Evolutionary conservation across 2,888 invertebrate species (phyloP).

Genomic region (Agriopis marginaria): DNA sequence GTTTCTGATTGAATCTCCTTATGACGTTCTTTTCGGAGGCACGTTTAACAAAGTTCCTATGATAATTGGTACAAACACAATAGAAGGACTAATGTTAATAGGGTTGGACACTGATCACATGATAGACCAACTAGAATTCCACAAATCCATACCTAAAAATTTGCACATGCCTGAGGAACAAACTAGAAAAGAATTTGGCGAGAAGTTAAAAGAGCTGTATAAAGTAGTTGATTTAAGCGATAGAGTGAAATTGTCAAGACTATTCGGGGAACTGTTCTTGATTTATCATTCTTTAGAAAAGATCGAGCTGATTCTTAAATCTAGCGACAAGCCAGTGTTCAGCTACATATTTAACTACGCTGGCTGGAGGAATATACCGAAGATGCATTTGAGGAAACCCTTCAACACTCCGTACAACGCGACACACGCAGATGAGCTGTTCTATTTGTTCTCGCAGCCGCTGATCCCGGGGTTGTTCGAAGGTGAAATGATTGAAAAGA

Average conservation of each 20-base stretch:
- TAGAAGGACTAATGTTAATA: conserved; percentile 70
- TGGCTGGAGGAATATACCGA: conserved; percentile 64
- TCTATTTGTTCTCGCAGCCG: conserved; percentile 70
- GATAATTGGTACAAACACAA: conserved; percentile 66
- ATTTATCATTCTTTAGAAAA: conserved; percentile 62
- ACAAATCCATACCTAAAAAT: conserved; percentile 69
- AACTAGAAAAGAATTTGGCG: conserved; percentile 53
- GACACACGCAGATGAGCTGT: conserved; percentile 72
- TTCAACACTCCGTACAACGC: conserved; percentile 58
- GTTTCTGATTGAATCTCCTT: conserved; percentile 68
- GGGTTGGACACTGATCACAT: conserved; percentile 64
- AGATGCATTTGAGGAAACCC: conserved; percentile 49
- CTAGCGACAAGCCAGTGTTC: conserved; percentile 61
- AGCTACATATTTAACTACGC: conserved; percentile 67
- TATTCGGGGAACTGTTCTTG: conserved; percentile 64
- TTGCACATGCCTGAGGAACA: conserved; percentile 58
- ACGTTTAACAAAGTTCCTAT: conserved; percentile 71
- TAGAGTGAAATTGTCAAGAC: conserved; percentile 62
- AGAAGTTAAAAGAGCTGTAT: conserved; percentile 67
- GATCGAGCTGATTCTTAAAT: conserved; percentile 60
- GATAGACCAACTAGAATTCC: conserved; percentile 57
- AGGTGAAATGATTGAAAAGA: conserved; percentile 62
- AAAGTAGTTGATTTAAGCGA: conserved; percentile 61
- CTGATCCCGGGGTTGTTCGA: conserved; percentile 60
- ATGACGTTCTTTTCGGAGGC: conserved; percentile 60